These are phyloP conservation scores for Chloroceryle aenea DNA, from an alignment of 2,113 vertebrate species.

Conservation along the genomic window DNA sequence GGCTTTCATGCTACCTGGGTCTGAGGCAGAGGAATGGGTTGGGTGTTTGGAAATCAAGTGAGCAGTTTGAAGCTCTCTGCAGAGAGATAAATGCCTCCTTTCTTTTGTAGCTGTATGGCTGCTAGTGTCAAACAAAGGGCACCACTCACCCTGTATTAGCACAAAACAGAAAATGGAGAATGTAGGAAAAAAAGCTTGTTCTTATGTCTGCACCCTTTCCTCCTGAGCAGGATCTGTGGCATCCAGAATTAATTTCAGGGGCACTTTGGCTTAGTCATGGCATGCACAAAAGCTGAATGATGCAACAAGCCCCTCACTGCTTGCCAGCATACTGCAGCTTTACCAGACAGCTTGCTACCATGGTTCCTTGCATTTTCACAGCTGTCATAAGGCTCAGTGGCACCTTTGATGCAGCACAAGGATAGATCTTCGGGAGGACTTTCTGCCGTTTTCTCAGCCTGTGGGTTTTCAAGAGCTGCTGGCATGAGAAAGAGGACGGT, in stretches of 20 bases:
- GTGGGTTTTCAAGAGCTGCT: neutral
- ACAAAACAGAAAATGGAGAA: neutral
- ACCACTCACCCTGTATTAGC: neutral
- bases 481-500: neutral
- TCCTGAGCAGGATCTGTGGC: neutral
- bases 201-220: neutral
- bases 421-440: neutral
- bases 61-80: neutral
- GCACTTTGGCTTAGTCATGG: neutral
- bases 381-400: rapidly evolving
- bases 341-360: neutral
- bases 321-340: neutral
- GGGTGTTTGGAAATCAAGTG: neutral
- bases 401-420: neutral
- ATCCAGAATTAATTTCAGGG: neutral
- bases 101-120: neutral
- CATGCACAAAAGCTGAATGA: neutral
- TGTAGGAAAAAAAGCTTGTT: neutral
- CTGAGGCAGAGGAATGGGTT: neutral
- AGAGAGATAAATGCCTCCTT: neutral
- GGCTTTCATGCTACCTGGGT: neutral
- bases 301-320: neutral
- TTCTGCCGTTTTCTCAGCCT: neutral
- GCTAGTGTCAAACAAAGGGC: neutral
- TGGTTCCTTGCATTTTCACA: neutral